Percentiles rank a stretch among this genome's conserved stretches.
Conservation (phyloP, 2,888 invertebrate genomes). For the Trisateles emortualis region DNA sequence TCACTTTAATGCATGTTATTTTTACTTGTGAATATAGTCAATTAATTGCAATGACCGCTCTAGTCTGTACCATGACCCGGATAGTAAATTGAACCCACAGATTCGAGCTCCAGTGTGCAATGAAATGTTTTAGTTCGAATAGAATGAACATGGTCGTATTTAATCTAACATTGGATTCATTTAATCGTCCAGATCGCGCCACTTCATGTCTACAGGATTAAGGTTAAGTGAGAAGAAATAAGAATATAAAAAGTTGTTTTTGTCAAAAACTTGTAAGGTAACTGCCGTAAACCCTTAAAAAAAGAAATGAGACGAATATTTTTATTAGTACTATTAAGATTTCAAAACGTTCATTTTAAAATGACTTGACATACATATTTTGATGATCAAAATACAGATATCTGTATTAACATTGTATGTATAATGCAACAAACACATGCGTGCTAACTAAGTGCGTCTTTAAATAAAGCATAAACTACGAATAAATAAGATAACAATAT, state of each 20-base stretch:
- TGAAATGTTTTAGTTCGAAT: slow-evolving; percentile 54
- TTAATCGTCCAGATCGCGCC: slow-evolving; percentile 62
- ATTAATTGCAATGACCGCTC: slow-evolving; percentile 56
- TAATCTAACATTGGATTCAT: slow-evolving; percentile 69
- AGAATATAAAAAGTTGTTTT: slow-evolving; percentile 27
- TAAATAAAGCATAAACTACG: not conserved
- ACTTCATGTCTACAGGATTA: slow-evolving; percentile 54
- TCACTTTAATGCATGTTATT: slow-evolving; percentile 15
- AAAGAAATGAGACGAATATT: no score
- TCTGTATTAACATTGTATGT: not conserved
- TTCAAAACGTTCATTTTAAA: no score
- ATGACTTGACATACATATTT: no score
- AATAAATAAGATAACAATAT: slow-evolving; percentile 6
- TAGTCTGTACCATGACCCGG: slow-evolving; percentile 44
- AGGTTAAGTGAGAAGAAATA: slow-evolving; percentile 50
- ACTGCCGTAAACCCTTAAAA: not conserved
- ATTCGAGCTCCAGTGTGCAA: slow-evolving; percentile 46
- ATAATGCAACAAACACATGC: not conserved
- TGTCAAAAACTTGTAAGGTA: not conserved
- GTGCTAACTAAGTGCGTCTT: not conserved
- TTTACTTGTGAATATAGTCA: slow-evolving; percentile 44
- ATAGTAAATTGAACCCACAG: slow-evolving; percentile 58
- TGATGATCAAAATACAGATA: not conserved
- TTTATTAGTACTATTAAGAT: no score
- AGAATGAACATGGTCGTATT: slow-evolving; percentile 49